These are phyloP conservation scores for Sebastes hubbsi DNA, from an alignment of 2,797 vertebrate genomes.

Conservation along the genomic window DNA sequence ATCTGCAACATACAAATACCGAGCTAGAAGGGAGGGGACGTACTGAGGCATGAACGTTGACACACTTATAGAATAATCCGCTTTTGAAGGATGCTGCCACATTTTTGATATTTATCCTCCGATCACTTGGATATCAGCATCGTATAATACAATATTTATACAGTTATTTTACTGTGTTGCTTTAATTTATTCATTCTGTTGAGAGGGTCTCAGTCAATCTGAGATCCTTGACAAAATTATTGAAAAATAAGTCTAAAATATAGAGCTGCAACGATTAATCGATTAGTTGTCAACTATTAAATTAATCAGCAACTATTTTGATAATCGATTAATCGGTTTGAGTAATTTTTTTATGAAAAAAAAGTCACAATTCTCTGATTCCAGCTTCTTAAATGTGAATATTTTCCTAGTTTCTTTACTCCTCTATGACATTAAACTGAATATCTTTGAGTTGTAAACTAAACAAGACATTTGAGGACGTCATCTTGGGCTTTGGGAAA, in stretches of 20 bases:
- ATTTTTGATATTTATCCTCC: conserved; percentile 1
- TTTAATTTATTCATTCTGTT: neutral
- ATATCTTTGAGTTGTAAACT: no score
- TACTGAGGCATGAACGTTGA: conserved; percentile 65
- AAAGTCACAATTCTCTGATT: no score
- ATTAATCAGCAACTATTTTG: no score
- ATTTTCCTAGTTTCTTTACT: no score
- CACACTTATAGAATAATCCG: conserved; percentile 55
- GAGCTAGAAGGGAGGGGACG: conserved; percentile 26
- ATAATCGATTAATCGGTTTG: no score
- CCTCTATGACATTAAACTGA: fast-evolving
- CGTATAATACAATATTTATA: neutral
- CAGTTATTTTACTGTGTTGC: neutral
- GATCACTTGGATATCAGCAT: conserved; percentile 2
- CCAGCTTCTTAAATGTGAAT: no score
- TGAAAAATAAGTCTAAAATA: neutral
- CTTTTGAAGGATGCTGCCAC: conserved; percentile 12
- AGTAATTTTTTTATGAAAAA: no score
- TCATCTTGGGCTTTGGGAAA: no score
- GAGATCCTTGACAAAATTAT: neutral
- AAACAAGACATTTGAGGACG: no score
- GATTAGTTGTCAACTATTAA: no score
- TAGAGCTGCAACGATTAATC: no score
- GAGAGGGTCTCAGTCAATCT: neutral
- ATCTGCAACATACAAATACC: conserved; percentile 51